Evolutionary conservation across 1,140 invertebrate species (phyloP), one percentile per base, ranked within the genome.

Genomic region (Thaumatotibia leucotreta): DNA sequence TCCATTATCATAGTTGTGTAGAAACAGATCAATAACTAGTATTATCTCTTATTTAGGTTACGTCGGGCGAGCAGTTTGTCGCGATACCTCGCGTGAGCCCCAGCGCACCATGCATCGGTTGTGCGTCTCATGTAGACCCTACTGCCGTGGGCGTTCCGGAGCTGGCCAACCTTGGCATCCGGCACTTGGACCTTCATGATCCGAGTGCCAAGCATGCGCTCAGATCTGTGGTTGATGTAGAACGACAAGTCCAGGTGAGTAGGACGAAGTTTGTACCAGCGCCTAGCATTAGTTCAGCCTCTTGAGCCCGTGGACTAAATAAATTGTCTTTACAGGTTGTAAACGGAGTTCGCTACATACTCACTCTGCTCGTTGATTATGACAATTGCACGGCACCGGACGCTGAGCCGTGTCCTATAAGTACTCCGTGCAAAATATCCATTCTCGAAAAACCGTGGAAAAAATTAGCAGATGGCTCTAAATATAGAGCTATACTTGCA

Each of bases 201-300:
- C 79, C 83, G 1, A n/a, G n/a, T n/a, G 65, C 74, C 0, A 84
- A 70, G 22, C 89, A 92, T 64, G 75, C 39, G 10, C 72, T 92
- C 8, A 75, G 75, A n/a, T 69, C 69, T 27, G 76, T 92, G 9
- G 24, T 91, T 9, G 77, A 84, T 65, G 86, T 92, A 9, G 85
- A 92, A 69, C 80, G 90, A 68, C 90, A 91, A 78, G 90, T 91
- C 62, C 91, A 91, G 83, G 91, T 91, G n/a, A n/a, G n/a, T n/a
- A n/a, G n/a, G n/a, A n/a, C n/a, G n/a, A 71, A 31, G 74, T 29
- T 65, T 1, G n/a, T n/a, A n/a, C n/a, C n/a, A n/a, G n/a, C n/a
- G n/a, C n/a, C n/a, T n/a, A n/a, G n/a, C n/a, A n/a, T n/a, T n/a
- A n/a, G n/a, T n/a, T n/a, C n/a, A n/a, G n/a, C n/a, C n/a, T n/a